These are phyloP conservation scores for Xestia rhomboidea DNA, from an alignment of 2,888 invertebrate genomes.

Conservation along the genomic window DNA sequence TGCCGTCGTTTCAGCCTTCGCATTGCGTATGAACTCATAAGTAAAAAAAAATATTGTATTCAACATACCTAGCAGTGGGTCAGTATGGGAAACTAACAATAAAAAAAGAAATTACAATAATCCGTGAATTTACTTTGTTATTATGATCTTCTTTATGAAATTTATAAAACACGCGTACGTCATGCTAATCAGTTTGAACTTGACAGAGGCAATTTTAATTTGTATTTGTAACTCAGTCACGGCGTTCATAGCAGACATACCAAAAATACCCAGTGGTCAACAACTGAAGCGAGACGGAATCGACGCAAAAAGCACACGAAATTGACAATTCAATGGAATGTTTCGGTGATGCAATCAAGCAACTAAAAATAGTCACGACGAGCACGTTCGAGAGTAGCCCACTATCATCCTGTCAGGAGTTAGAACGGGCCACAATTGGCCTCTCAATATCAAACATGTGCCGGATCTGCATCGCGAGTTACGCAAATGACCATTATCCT, in stretches of 20 bases:
- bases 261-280: slow-evolving; percentile 44
- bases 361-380: slow-evolving; percentile 86
- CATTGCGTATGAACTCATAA: no score
- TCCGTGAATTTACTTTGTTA: slow-evolving; percentile 4
- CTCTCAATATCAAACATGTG: slow-evolving; percentile 73
- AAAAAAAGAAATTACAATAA: not conserved
- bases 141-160: not conserved
- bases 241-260: slow-evolving; percentile 51
- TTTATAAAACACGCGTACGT: slow-evolving; percentile 4
- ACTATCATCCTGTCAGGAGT: slow-evolving; percentile 83
- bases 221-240: slow-evolving; percentile 56
- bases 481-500: slow-evolving; percentile 67
- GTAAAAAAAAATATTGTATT: not conserved
- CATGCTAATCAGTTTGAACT: slow-evolving; percentile 58
- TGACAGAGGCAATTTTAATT: slow-evolving; percentile 56
- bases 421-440: slow-evolving; percentile 77
- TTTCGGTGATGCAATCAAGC: slow-evolving; percentile 81
- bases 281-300: slow-evolving; percentile 69
- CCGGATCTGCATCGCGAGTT: slow-evolving; percentile 67
- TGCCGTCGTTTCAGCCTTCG: no score
- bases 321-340: slow-evolving; percentile 82
- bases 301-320: slow-evolving; percentile 71
- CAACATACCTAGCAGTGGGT: not conserved
- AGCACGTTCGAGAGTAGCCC: slow-evolving; percentile 77
- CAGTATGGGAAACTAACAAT: not conserved